Evolutionary conservation across 2,888 invertebrate genomes (phyloP).

Genomic region (Camponotus fellah): DNA sequence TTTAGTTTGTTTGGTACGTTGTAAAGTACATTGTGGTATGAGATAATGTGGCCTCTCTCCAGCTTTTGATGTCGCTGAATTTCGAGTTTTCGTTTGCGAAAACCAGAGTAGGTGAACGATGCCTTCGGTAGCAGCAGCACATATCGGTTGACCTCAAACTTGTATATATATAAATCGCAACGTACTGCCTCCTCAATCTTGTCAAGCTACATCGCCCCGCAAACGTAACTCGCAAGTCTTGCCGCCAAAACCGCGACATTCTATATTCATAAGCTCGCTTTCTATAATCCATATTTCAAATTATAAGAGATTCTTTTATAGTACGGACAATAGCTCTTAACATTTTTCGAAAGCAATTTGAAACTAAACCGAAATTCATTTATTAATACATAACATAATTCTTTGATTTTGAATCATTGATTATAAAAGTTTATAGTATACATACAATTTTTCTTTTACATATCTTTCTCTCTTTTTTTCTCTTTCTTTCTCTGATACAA

Average conservation of each 20-base stretch:
- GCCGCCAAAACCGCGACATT: constrained; percentile 76
- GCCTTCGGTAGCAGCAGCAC: constrained; percentile 61
- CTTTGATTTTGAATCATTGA: not conserved
- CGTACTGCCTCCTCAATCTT: constrained; percentile 81
- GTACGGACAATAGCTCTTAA: not conserved
- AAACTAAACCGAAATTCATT: not conserved
- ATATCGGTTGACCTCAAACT: constrained; percentile 82
- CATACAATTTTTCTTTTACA: not conserved
- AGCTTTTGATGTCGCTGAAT: constrained; percentile 44
- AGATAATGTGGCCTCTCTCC: constrained; percentile 22
- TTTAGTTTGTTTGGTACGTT: not conserved
- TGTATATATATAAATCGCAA: constrained; percentile 78
- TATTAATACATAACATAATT: not conserved
- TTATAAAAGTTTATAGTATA: not conserved
- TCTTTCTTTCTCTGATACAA: not conserved
- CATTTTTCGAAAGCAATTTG: not conserved
- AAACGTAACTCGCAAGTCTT: constrained; percentile 79
- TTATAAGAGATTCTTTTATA: constrained; percentile 43
- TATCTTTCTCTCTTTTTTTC: not conserved
- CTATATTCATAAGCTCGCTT: constrained; percentile 77
- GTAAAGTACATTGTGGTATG: constrained; percentile 37
- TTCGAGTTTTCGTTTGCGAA: constrained; percentile 41
- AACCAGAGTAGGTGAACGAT: constrained; percentile 47
- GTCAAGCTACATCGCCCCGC: constrained; percentile 79
- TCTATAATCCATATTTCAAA: constrained; percentile 52